phyloP scores from a whole-genome alignment of 2,113 vertebrate genomes.

The Corvus hawaiiensis region DNA sequence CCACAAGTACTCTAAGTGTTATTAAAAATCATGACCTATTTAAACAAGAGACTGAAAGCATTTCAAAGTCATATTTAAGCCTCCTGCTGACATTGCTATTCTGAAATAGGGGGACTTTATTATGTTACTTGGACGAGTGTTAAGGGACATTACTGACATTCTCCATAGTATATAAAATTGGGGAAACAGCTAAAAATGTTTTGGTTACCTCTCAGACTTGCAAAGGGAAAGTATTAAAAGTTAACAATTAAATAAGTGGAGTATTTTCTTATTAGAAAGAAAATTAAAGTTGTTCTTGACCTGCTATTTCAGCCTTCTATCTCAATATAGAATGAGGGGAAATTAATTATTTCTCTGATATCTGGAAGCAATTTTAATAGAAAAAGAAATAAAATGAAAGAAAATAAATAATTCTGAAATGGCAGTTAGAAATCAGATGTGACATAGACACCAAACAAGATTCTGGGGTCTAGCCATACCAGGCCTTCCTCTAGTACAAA shows the following conservation, averaged over 20 bases:
- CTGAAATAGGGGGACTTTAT: constrained; percentile 62
- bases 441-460: not conserved
- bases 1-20: constrained; percentile 37
- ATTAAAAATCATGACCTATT: constrained; percentile 44
- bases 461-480: not conserved
- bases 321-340: not conserved
- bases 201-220: constrained; percentile 57
- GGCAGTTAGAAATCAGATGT: constrained; percentile 21
- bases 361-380: constrained; percentile 53
- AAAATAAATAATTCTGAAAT: constrained; percentile 1
- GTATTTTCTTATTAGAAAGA: constrained; percentile 63
- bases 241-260: constrained; percentile 52
- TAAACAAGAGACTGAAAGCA: constrained; percentile 63
- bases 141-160: constrained; percentile 66
- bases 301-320: constrained; percentile 39
- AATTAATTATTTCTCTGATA: constrained; percentile 53
- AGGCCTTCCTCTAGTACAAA: not conserved
- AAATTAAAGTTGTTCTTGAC: constrained; percentile 47
- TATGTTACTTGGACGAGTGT: constrained; percentile 61
- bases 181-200: constrained; percentile 71
- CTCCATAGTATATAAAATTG: constrained; percentile 66
- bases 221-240: constrained; percentile 45
- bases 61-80: constrained; percentile 70
- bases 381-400: not conserved
- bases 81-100: constrained; percentile 60